phyloP scores from a whole-genome alignment of 2,888 invertebrate species.

The Eristalis arbustorum region DNA sequence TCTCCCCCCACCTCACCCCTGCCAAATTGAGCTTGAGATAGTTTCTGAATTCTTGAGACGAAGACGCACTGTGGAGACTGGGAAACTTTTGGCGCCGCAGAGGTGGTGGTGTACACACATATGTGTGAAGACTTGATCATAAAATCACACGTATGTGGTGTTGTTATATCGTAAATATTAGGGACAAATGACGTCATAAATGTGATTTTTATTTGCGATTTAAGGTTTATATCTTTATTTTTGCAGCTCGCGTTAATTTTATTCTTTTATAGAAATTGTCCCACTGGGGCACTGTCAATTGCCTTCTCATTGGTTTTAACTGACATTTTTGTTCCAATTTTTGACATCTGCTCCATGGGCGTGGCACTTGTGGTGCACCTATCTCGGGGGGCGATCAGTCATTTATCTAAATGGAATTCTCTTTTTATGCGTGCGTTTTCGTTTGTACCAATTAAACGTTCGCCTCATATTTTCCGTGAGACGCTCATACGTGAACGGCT shows the following conservation, averaged over 20 bases:
- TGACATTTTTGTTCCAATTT: slow-evolving; percentile 34
- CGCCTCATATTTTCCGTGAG: not conserved
- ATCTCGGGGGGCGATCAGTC: not conserved
- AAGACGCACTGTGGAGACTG: slow-evolving; percentile 73
- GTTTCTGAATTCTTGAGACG: not conserved
- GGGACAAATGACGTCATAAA: slow-evolving; percentile 80
- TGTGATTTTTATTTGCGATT: slow-evolving; percentile 78
- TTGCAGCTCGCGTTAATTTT: slow-evolving; percentile 59
- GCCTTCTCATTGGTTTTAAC: not conserved
- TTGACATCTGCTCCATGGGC: slow-evolving; percentile 52
- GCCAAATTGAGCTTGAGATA: slow-evolving; percentile 7
- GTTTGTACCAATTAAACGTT: slow-evolving; percentile 63
- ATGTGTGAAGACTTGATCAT: slow-evolving; percentile 73
- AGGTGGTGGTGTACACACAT: not conserved
- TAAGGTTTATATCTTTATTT: slow-evolving; percentile 78
- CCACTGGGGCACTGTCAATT: slow-evolving; percentile 36
- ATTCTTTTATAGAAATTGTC: slow-evolving; percentile 61
- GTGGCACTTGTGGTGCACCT: slow-evolving; percentile 2
- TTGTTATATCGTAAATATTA: slow-evolving; percentile 80
- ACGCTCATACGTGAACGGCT: not conserved
- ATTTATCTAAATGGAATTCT: slow-evolving; percentile 36
- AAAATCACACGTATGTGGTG: slow-evolving; percentile 74
- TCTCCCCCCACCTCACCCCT: not conserved
- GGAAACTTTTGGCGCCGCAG: slow-evolving; percentile 72
- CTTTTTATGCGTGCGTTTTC: slow-evolving; percentile 53